Evolutionary conservation across 2,797 vertebrate genomes (phyloP).

Genomic region (Labeo calbasu): DNA sequence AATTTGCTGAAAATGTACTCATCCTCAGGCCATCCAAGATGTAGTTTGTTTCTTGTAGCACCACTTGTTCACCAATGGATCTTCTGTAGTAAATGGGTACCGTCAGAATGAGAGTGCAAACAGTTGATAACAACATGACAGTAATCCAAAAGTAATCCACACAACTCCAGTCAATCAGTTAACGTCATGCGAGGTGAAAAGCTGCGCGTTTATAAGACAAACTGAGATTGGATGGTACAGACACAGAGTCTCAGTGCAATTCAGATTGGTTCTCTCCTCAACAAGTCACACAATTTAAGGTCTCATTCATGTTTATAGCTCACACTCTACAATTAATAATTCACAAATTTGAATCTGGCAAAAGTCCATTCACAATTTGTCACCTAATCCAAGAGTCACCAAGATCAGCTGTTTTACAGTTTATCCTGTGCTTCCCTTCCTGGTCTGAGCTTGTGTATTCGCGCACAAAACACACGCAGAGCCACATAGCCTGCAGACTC

Average conservation of each 20-base stretch:
- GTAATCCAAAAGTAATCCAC: neutral
- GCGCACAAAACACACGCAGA: neutral
- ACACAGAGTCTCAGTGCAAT: too few relatives aligned
- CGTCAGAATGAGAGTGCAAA: neutral
- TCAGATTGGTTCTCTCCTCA: neutral
- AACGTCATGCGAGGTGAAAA: too few relatives aligned
- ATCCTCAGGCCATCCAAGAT: neutral
- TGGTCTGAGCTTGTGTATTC: neutral
- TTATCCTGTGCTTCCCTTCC: constrained; percentile 1
- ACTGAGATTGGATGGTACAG: too few relatives aligned
- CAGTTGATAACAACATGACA: neutral
- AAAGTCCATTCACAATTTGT: neutral
- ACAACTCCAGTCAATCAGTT: neutral
- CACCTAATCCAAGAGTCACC: neutral
- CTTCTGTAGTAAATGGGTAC: neutral
- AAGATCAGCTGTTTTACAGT: constrained; percentile 12
- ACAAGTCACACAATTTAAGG: neutral
- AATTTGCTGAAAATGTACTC: neutral
- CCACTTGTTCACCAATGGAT: neutral
- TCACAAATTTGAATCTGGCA: constrained; percentile 5
- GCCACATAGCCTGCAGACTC: constrained; percentile 33
- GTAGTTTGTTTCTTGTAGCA: neutral
- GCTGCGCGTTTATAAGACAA: too few relatives aligned
- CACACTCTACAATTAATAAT: neutral
- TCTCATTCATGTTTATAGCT: neutral